phyloP scores from a whole-genome alignment of 2,888 invertebrate genomes.

The Amiota mariae region DNA sequence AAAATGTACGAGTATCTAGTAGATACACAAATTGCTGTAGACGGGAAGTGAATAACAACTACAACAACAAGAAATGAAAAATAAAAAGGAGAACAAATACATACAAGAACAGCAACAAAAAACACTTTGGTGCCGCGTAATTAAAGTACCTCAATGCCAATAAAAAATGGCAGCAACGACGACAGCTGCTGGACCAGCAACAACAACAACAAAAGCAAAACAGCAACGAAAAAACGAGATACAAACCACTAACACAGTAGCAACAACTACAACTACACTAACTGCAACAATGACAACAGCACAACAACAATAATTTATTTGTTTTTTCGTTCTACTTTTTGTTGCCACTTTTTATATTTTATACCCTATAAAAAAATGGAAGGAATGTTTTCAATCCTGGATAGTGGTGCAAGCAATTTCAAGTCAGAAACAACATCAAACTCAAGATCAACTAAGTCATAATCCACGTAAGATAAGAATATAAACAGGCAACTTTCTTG shows the following conservation, averaged over 20 bases:
- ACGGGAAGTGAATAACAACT: background rate
- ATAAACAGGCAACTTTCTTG: too few relatives aligned
- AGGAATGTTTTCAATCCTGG: too few relatives aligned
- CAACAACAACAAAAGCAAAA: slow-evolving; percentile 43
- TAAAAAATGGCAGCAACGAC: slow-evolving; percentile 41
- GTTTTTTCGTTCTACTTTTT: slow-evolving; percentile 57
- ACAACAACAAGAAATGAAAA: background rate
- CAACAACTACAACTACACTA: slow-evolving; percentile 44
- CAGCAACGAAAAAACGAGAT: slow-evolving; percentile 34
- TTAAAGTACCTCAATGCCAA: slow-evolving; percentile 51
- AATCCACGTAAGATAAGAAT: too few relatives aligned
- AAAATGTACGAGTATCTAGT: slow-evolving; percentile 11
- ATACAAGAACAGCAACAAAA: background rate
- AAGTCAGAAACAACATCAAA: too few relatives aligned
- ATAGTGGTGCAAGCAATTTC: too few relatives aligned
- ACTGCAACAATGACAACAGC: slow-evolving; percentile 41
- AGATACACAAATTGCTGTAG: slow-evolving; percentile 21
- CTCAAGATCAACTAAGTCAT: too few relatives aligned
- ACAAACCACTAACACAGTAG: slow-evolving; percentile 55
- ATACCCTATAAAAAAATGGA: too few relatives aligned
- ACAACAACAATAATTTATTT: slow-evolving; percentile 46
- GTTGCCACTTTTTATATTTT: slow-evolving; percentile 42
- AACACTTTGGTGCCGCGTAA: slow-evolving; percentile 51
- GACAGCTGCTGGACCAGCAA: slow-evolving; percentile 41
- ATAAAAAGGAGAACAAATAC: background rate